Conservation (phyloP, 2,797 vertebrate species). For the Alauda arvensis region DNA sequence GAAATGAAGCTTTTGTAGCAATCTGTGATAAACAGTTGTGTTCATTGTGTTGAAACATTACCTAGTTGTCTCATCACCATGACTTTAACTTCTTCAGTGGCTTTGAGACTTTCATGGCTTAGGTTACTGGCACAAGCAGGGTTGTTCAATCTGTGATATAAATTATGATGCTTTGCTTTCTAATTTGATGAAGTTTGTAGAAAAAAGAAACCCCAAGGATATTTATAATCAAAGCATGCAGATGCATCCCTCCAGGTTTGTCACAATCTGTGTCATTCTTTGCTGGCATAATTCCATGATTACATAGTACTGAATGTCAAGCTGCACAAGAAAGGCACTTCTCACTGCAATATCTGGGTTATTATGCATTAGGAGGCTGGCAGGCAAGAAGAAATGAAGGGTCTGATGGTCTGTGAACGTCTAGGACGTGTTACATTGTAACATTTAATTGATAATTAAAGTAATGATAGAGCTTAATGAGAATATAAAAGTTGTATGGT, state of each 20-base stretch:
- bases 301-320: rapidly evolving
- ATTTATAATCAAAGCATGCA: neutral
- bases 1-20: neutral
- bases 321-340: neutral
- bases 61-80: neutral
- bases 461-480: neutral
- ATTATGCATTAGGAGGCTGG: neutral
- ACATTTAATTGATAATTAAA: neutral
- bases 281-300: neutral
- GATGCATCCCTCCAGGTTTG: neutral
- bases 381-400: neutral
- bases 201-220: neutral
- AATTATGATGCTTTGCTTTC: neutral
- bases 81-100: neutral
- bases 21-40: neutral
- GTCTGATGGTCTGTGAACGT: neutral
- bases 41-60: neutral
- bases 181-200: neutral
- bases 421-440: neutral
- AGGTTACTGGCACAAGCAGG: neutral
- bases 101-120: neutral
- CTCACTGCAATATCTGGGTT: neutral
- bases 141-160: neutral
- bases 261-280: neutral
- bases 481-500: neutral